A percentile compares a stretch with the other conserved stretches of the same genome.
These are phyloP conservation scores for Chaetophractus vellerosus DNA, from an alignment of 2,797 vertebrate species.

Conservation along the genomic window DNA sequence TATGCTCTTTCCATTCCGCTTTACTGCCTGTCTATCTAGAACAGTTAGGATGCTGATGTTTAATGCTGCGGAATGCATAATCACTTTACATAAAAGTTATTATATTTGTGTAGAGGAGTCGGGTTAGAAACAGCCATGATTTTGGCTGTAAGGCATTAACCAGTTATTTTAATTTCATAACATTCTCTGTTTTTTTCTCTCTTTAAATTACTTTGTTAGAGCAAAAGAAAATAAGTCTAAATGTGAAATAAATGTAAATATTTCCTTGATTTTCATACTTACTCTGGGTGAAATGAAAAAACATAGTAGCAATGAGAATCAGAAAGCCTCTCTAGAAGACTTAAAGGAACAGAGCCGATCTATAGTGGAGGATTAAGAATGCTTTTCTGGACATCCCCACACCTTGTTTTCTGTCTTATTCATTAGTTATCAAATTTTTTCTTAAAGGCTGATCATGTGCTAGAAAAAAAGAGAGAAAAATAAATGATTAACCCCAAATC, in stretches of 20 bases:
- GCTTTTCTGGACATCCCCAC: not conserved
- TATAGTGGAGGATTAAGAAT: not conserved
- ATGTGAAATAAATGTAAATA: not conserved
- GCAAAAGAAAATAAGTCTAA: not conserved
- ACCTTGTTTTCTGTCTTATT: not conserved
- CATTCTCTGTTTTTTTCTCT: not conserved
- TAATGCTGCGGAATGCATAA: not conserved
- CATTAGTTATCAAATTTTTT: not conserved
- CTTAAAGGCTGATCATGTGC: not conserved
- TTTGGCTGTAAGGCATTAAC: not conserved
- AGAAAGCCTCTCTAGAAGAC: not conserved
- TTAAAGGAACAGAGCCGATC: not conserved
- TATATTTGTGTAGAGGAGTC: not conserved
- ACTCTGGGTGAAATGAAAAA: not conserved
- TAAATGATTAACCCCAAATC: not conserved
- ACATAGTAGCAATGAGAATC: not conserved
- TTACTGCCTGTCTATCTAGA: not conserved
- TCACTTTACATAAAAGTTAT: slow-evolving; percentile 10
- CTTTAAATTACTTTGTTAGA: slow-evolving; percentile 26
- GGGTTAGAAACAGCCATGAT: not conserved
- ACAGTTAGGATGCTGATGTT: not conserved
- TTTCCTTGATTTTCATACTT: slow-evolving; percentile 5
- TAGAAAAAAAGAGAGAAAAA: slow-evolving; percentile 22
- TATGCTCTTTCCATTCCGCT: not conserved
- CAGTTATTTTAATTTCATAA: slow-evolving; percentile 41